These are phyloP conservation scores for Petrolisthes cinctipes DNA, from an alignment of 2,888 invertebrate species.

Conservation along the genomic window DNA sequence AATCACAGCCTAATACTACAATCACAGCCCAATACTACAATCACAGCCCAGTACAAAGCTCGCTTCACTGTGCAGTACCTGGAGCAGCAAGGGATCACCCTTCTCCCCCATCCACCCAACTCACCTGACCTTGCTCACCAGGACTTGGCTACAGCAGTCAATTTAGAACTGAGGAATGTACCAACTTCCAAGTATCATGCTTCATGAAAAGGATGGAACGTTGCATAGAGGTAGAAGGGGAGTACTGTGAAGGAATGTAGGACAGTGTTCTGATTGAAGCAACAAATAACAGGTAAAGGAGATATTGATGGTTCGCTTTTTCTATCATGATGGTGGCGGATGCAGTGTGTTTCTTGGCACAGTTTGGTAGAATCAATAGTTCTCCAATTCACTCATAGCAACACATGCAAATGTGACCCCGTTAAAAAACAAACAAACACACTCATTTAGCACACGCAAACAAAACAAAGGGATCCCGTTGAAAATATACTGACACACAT, in stretches of 20 bases:
- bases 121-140: conserved; percentile 43
- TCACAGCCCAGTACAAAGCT: conserved; percentile 25
- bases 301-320: too few species aligned
- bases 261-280: conserved; percentile 6
- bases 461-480: too few species aligned
- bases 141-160: conserved; percentile 19
- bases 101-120: conserved; percentile 41
- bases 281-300: too few species aligned
- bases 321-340: too few species aligned
- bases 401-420: too few species aligned
- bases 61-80: conserved; percentile 35
- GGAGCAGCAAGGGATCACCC: conserved; percentile 31
- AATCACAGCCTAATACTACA: conserved; percentile 38
- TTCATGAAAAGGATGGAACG: conserved; percentile 4
- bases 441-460: too few species aligned
- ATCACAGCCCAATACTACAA: conserved; percentile 28
- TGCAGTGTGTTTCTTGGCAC: too few species aligned
- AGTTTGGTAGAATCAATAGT: too few species aligned
- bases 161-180: conserved; percentile 15
- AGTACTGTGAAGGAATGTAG: conserved; percentile 22
- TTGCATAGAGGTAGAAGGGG: conserved; percentile 12
- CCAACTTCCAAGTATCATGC: conserved; percentile 9
- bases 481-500: too few species aligned
- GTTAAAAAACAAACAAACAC: too few species aligned
- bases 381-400: too few species aligned